Conservation (phyloP, 1,140 invertebrate species). For the Acarapis woodi region DNA sequence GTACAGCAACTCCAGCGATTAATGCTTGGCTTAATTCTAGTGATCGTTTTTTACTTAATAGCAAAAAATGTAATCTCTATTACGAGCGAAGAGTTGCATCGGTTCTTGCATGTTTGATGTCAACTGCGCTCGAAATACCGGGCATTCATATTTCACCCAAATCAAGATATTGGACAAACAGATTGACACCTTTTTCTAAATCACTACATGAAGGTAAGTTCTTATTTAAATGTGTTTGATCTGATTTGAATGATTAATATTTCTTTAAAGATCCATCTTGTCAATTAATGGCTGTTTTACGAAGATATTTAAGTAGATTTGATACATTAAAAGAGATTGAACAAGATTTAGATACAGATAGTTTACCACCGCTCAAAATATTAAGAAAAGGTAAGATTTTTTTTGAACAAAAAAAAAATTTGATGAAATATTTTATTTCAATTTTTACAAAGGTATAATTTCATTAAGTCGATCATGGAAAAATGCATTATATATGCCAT, state of each 20-base stretch:
- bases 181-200: conserved; percentile 54
- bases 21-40: conserved; percentile 91
- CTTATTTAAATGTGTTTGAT: too few relatives aligned
- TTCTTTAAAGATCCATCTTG: conserved; percentile 84
- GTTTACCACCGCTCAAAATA: conserved; percentile 55
- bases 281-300: conserved; percentile 60
- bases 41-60: conserved; percentile 50
- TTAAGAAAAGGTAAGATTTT: too few relatives aligned
- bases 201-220: conserved; percentile 78
- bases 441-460: too few relatives aligned
- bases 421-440: too few relatives aligned
- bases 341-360: conserved; percentile 43
- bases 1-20: conserved; percentile 76
- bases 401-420: too few relatives aligned
- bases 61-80: conserved; percentile 41
- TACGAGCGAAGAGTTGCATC: conserved; percentile 32
- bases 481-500: conserved; percentile 71
- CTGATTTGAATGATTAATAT: too few relatives aligned
- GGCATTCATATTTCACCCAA: conserved; percentile 44
- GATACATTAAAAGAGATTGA: conserved; percentile 42
- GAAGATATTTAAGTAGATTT: conserved; percentile 42
- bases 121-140: conserved; percentile 56
- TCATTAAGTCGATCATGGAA: conserved; percentile 85
- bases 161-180: conserved; percentile 47
- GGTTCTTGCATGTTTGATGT: conserved; percentile 74